Base-by-base conservation (phyloP, 2,888 invertebrate species). In the Drosophila borealis region DNA sequence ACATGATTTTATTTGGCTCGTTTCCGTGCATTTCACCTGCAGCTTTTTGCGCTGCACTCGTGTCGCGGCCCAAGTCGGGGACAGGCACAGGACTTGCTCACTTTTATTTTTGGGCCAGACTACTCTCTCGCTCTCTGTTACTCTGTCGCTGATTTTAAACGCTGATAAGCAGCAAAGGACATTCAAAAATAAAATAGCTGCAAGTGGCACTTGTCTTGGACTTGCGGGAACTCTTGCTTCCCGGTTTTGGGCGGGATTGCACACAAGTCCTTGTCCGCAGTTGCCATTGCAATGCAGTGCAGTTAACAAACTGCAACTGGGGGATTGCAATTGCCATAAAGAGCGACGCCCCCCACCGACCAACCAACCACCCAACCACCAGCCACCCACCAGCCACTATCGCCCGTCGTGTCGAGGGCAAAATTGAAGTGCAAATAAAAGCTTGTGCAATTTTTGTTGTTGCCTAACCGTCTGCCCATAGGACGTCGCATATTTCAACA, bases 301-400 rank as follows among this genome's bases (percentile, higher is more conserved):
- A 83, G 83, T 88, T 83, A 83, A 83, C 70, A 83, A 81, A 88
- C 69, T 83, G 83, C 89, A 83, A 81, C 87, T 75, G 70, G 88
- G 83, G 83, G 84, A 88, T 86, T 88, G 83, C 83, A 83, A 83
- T 88, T 75, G 83, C 83, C 89, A 88, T 83, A 86, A 83, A 83
- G 87, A 77, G 82, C 61, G 81, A 54, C 39, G 54, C 64, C 71
- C 21, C 21, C 5, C 6, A 25, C 6, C 25, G 6, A 25, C 1
- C 25, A 25, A 25, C 6, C 8, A 0, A 5, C 6, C n/a, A n/a
- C n/a, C n/a, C n/a, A n/a, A n/a, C n/a, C n/a, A n/a, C n/a, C n/a
- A n/a, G n/a, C 25, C 25, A 25, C 6, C 25, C 25, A 29, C 2
- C 29, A 29, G 29, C 8, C 29, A 29, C 29, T 29, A 8, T 29